Evolutionary conservation across 2,888 invertebrate species (phyloP), one percentile per base, ranked within the genome.

Genomic region (Diadromus collaris): DNA sequence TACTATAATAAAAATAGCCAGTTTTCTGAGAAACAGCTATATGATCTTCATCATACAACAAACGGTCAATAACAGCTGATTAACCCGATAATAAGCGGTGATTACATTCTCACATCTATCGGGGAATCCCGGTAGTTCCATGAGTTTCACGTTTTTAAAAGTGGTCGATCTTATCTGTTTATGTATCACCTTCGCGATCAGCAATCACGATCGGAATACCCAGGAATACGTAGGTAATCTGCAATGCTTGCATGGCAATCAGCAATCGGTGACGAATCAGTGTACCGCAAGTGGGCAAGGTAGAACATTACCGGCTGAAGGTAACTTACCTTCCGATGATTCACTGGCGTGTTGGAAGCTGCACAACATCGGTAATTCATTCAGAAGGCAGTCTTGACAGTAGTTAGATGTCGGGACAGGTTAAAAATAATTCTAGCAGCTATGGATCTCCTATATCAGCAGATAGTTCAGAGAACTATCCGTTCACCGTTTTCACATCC

Each of bases 81-180:
- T 69, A 76, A 51, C 65, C 54, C 41, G 54, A 56, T 76, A 73
- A 79, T 79, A 51, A 76, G 64, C 73, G 9, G 41, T 67, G 48
- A 79, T 79, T 73, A 76, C 69, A 65, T 24, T 16, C 51, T 27
- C 64, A 41, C 13, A 10, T 34, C 54, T 16, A 21, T 32, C 46
- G 73, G 79, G 67, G 72, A 61, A 61, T 61, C 70, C 76, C 41
- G 38, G 16, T 6, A 34, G 44, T 51, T 71, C 24, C 6, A 51
- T 54, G 24, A 58, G 32, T 64, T 29, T 19, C n/a, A 21, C 9
- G 7, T n/a, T 9, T 16, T 24, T 29, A 60, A 38, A 67, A 38
- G 34, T 60, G 21, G 21, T 48, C n/a, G 29, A 29, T 19, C n/a
- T 29, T 61, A 10, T 71, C 51, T 27, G 27, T 13, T 24, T 51